Evolutionary conservation across 2,888 invertebrate genomes (phyloP), one percentile per base, ranked within the genome.

Genomic region (Papilio elwesi): DNA sequence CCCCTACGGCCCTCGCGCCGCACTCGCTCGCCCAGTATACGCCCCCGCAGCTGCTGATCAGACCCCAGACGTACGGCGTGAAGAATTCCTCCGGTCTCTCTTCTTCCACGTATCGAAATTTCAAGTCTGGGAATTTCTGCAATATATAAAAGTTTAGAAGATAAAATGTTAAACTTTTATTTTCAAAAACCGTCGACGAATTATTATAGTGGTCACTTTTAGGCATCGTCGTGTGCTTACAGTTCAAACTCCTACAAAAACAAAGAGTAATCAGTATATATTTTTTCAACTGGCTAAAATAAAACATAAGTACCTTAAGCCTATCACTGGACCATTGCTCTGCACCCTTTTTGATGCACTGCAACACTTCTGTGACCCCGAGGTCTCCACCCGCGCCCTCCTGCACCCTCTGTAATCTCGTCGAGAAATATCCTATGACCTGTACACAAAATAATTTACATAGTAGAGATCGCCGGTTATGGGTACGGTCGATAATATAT

Each of bases 71-170:
- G 89, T 99, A 99, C 0, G 99, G 99, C 79, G 99, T 98, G 94
- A 99, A 99, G 94, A 99, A 99, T 84, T 99, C 99, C 88, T 99
- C 99, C 0, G 99, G 99, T 73, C 97, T 96, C 78, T 99, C 99
- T 89, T 99, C 99, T 91, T 99, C 99, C 0, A 99, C 99, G 86
- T 99, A 99, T 78, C 99, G 98, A 93, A 99, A 99, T 90, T 99
- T 99, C 64, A 99, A 92, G 83, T 99, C 99, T 0, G 99, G 99
- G 89, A 99, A 99, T 96, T 99, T 99, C 98, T 99, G 94, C 15
- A 69, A 71, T 70, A 59, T 9, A 6, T 26, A 26, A 1, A n/a
- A 26, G 26, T 26, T 26, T 26, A 26, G 26, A 26, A n/a, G n/a
- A n/a, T n/a, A n/a, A n/a, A n/a, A n/a, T n/a, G n/a, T n/a, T n/a